Percentiles rank a stretch among this genome's conserved stretches.
Evolutionary conservation across 2,888 invertebrate species (phyloP).

Genomic region (Phoenoteleia sp.): DNA sequence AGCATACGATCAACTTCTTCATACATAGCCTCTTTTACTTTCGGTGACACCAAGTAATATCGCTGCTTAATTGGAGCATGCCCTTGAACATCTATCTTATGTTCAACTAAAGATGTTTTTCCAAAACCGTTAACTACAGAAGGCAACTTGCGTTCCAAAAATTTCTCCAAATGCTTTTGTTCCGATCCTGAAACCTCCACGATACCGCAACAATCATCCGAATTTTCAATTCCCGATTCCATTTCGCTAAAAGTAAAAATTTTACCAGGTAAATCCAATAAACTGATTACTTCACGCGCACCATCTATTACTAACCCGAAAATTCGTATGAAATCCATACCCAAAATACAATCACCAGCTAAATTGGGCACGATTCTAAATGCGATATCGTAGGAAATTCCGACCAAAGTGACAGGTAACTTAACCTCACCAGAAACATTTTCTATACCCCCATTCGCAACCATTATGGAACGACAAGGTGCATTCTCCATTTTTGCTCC

Average conservation of each 20-base stretch:
- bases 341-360: not conserved
- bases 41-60: not conserved
- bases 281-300: not conserved
- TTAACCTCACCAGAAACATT: not conserved
- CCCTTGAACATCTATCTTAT: not conserved
- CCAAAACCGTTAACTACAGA: not conserved
- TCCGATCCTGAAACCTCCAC: too few species aligned
- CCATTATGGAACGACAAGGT: too few species aligned
- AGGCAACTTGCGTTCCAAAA: not conserved
- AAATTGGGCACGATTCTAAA: not conserved
- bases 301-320: too few species aligned
- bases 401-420: not conserved
- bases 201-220: too few species aligned
- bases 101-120: not conserved
- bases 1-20: not conserved
- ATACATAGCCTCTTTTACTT: not conserved
- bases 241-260: too few species aligned
- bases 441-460: not conserved
- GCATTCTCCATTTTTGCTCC: too few species aligned
- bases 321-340: not conserved
- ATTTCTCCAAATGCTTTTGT: too few species aligned
- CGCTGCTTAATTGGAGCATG: not conserved
- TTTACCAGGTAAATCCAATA: too few species aligned
- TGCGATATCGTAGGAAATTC: not conserved
- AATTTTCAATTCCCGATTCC: too few species aligned